phyloP scores from a whole-genome alignment of 2,113 vertebrate species.

The Oreotrochilus melanogaster region DNA sequence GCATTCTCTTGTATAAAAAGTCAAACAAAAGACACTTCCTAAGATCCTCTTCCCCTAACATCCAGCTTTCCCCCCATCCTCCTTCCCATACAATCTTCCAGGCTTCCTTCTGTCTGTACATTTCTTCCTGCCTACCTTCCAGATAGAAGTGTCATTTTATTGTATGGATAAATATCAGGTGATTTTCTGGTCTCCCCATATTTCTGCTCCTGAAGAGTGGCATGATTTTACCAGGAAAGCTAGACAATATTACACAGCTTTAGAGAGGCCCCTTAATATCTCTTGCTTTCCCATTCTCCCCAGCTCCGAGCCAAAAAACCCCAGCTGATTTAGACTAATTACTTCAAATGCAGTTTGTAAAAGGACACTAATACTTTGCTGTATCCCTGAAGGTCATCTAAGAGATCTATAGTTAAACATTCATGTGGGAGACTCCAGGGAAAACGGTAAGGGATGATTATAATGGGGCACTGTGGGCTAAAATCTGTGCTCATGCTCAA shows the following conservation, averaged over 20 bases:
- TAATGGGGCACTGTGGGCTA: slow-evolving; percentile 2
- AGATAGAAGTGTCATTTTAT: neutral
- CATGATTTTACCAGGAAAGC: neutral
- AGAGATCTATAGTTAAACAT: slow-evolving; percentile 23
- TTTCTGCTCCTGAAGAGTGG: neutral
- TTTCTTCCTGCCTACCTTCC: neutral
- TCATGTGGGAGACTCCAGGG: slow-evolving; percentile 2
- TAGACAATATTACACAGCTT: neutral
- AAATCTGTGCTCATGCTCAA: neutral
- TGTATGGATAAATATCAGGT: neutral
- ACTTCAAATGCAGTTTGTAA: slow-evolving; percentile 59
- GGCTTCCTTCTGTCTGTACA: neutral
- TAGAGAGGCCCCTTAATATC: neutral
- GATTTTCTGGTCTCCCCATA: neutral
- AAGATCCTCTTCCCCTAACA: neutral
- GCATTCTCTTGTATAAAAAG: neutral
- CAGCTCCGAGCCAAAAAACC: neutral
- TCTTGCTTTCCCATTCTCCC: neutral
- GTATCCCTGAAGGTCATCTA: slow-evolving; percentile 73
- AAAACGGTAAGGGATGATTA: neutral
- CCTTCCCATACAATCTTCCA: neutral
- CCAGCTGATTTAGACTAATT: slow-evolving; percentile 43
- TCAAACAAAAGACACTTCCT: neutral
- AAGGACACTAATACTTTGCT: slow-evolving; percentile 29
- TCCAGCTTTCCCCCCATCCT: neutral